Base-by-base conservation (phyloP, 2,888 invertebrate genomes). In the Drosophila longiperda region DNA sequence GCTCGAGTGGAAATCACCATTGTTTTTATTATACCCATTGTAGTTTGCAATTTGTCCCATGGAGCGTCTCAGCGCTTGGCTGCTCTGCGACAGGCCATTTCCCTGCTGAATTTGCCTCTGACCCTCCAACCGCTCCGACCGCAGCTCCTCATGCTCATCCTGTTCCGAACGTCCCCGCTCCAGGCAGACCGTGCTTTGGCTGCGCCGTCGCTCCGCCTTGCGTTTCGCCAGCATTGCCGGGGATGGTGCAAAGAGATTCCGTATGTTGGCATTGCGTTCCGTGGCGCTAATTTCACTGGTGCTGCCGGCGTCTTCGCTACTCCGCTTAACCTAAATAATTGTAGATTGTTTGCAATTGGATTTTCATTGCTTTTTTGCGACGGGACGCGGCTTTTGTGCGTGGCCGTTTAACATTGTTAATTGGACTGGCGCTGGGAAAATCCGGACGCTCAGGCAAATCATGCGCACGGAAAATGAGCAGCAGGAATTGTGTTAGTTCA, bases 181-280 rank as follows among this genome's bases (percentile, higher is more conserved):
- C 45, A 87, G 69, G 63, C 89, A 87, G 40, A 87, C 82, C 58
- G 76, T 90, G 59, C 83, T 88, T 55, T 80, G 82, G 60, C 91
- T 89, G 53, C 90, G 82, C 40, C 79, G 76, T 45, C 89, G 71
- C 8, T 62, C 75, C 33, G 82, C 82, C 68, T 82, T 90, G 26
- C 73, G 72, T 50, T 73, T 77, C 20, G 90, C 80, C 75, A 82
- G 42, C 23, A 60, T 23, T 9, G 78, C 68, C n/a, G 86, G 58
- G 23, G 89, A 64, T 49, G 87, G 85, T 57, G 90, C 87, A 78
- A 91, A 92, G 67, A 91, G 80, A 72, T 83, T 90, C 73, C 91
- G 89, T 80, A 91, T 83, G 74, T 87, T 91, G 72, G 87, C 91
- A 78, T 92, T 91, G 67, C 92, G 92, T 59, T 90, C 83, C n/a